Base-by-base conservation (phyloP, 2,888 invertebrate species). In the Drymonia ruficornis region DNA sequence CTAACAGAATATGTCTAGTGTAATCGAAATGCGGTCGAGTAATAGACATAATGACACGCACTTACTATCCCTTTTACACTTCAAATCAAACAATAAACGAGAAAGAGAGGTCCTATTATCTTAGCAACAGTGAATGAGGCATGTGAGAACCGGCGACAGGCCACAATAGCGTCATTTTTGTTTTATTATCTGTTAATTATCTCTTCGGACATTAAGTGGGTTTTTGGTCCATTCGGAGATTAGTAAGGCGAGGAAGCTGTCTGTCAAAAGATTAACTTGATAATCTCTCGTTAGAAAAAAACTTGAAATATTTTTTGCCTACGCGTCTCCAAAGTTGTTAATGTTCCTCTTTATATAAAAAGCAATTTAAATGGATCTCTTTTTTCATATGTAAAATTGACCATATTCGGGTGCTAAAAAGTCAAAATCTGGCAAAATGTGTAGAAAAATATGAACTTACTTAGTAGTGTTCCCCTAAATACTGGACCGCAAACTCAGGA, bases 91-190 rank as follows among this genome's bases (percentile, higher is more conserved):
- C 55, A 46, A 53, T 50, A 49, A 55, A 70, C 45, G 56, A 73
- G 78, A 83, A 63, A 63, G 80, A 79, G 78, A 81, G 55, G 72
- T 66, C 67, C 58, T 64, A 73, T 65, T 58, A 61, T 65, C 52
- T 56, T 63, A 56, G 63, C 58, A 67, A 67, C 18, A 67, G 70
- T 72, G 70, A 80, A 76, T 74, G 73, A 70, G 63, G 57, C 59
- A 58, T 71, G 75, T 83, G 84, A 63, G 84, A 84, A 81, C 72
- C 53, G 54, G 53, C 55, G 59, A 64, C 67, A 55, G 53, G 60
- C 71, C 65, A 79, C 79, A 81, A 83, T 80, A 64, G 67, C 64
- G 70, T 63, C 68, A 67, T 78, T 68, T 81, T 78, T 73, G 65
- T 61, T 42, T 52, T 59, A 64, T 74, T 72, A 72, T 74, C 64